Percentiles rank a stretch among this genome's conserved stretches.
Evolutionary conservation across 2,113 vertebrate genomes (phyloP).

Genomic region (Tenebrosternarchus preto): DNA sequence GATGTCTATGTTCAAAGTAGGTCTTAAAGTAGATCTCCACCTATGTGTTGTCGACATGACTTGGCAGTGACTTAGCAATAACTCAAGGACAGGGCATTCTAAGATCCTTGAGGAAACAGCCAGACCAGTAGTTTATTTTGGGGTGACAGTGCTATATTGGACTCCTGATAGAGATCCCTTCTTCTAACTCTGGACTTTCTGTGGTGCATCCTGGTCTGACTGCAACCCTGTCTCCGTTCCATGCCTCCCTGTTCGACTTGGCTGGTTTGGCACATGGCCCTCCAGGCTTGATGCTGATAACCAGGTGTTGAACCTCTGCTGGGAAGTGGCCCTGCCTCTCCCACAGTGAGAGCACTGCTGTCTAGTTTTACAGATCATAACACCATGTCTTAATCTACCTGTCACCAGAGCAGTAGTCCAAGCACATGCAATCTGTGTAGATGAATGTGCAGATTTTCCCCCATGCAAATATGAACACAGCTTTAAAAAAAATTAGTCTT

Average conservation of each 20-base stretch:
- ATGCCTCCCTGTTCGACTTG: neutral
- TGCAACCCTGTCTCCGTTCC: neutral
- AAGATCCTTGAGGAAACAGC: too few species aligned
- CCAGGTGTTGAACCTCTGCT: slow-evolving; percentile 27
- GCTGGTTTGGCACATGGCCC: neutral
- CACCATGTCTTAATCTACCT: neutral
- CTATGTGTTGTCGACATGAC: too few species aligned
- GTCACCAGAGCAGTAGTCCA: neutral
- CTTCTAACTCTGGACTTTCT: neutral
- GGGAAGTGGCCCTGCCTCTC: neutral
- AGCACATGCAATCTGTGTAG: neutral
- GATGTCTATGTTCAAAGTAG: too few species aligned
- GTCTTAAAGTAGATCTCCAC: too few species aligned
- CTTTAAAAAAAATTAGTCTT: neutral
- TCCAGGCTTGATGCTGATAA: slow-evolving; percentile 31
- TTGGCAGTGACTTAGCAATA: too few species aligned
- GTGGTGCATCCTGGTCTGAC: neutral
- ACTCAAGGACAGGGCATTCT: too few species aligned
- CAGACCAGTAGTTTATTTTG: too few species aligned
- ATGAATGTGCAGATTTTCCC: neutral
- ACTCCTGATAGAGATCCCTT: neutral
- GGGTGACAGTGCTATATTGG: too few species aligned
- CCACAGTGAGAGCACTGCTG: neutral
- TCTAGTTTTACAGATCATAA: neutral
- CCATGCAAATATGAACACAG: neutral